Percentiles rank a stretch among this genome's conserved stretches.
These are phyloP conservation scores for Argya squamiceps DNA, from an alignment of 2,797 vertebrate species.

Conservation along the genomic window DNA sequence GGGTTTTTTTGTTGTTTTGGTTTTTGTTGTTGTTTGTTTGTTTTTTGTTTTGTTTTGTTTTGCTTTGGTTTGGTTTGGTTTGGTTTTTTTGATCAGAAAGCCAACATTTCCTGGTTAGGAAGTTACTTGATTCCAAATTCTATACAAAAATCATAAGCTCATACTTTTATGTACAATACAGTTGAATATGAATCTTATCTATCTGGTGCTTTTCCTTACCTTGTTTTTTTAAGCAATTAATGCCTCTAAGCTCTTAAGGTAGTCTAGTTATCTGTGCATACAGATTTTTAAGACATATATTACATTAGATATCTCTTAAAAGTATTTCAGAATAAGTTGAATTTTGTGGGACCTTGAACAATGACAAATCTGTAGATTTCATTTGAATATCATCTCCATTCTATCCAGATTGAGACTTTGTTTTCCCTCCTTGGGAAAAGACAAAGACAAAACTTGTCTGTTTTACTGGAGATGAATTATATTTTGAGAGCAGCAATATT, in stretches of 20 bases:
- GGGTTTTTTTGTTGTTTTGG: neutral
- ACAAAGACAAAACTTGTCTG: neutral
- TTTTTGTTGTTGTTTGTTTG: neutral
- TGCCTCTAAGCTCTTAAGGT: neutral
- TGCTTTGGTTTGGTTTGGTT: neutral
- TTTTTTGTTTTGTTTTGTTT: neutral
- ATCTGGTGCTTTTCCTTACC: neutral
- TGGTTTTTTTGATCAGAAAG: neutral
- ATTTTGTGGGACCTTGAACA: neutral
- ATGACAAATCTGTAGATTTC: neutral
- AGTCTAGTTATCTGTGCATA: neutral
- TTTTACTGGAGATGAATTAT: neutral
- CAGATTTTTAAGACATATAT: neutral
- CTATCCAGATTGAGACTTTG: neutral
- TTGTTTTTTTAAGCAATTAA: neutral
- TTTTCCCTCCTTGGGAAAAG: neutral
- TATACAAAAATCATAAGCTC: neutral
- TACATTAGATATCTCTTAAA: neutral
- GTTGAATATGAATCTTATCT: neutral
- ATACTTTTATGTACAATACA: neutral
- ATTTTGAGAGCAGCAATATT: neutral
- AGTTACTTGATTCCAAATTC: neutral
- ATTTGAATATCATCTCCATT: neutral
- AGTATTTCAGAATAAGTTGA: rapidly evolving
- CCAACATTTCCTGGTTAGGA: neutral